Conservation (phyloP, 2,888 invertebrate genomes). For the Opisthograptis luteolata region DNA sequence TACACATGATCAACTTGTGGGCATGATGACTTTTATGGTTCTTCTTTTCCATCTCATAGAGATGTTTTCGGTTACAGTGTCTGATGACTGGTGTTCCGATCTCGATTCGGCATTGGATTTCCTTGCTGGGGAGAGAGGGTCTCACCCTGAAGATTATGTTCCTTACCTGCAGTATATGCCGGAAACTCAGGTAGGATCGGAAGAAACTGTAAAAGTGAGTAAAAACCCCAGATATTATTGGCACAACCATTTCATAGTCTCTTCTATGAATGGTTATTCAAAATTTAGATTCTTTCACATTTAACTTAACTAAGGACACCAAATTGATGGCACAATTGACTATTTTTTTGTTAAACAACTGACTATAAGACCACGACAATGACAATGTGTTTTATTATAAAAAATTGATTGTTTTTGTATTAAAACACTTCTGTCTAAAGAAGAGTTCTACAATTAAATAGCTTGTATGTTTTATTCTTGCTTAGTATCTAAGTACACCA, state of each 20-base stretch:
- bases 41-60: too few relatives aligned
- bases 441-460: too few relatives aligned
- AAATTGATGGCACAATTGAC: too few relatives aligned
- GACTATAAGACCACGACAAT: too few relatives aligned
- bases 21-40: too few relatives aligned
- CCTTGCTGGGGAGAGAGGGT: conserved; percentile 91
- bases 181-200: conserved; percentile 81
- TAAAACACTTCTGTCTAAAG: too few relatives aligned
- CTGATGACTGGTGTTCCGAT: conserved; percentile 89
- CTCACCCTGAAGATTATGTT: conserved; percentile 93
- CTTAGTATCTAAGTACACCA: too few relatives aligned
- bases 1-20: too few relatives aligned
- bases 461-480: too few relatives aligned
- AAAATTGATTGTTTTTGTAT: too few relatives aligned
- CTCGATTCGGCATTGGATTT: conserved; percentile 92
- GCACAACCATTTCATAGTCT: background rate
- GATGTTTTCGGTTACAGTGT: conserved; percentile 59
- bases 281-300: background rate
- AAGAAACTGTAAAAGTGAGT: conserved; percentile 31
- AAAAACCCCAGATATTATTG: conserved; percentile 5
- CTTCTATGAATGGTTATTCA: conserved; percentile 33
- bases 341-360: too few relatives aligned
- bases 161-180: conserved; percentile 94
- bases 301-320: background rate
- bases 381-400: too few relatives aligned